phyloP scores from a whole-genome alignment of 2,888 invertebrate genomes.

The Limnephilus lunatus region DNA sequence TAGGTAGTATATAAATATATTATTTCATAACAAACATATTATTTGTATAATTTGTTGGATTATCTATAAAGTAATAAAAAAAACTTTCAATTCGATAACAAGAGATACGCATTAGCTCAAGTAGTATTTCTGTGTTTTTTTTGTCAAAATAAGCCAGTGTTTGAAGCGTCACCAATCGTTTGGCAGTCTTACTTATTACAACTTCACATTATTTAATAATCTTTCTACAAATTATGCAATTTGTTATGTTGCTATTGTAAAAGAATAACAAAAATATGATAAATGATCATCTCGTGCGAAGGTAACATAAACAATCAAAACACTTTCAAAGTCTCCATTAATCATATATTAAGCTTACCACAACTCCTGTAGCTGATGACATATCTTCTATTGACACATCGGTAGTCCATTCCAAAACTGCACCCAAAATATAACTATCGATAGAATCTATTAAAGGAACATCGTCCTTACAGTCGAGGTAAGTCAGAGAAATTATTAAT shows the following conservation, averaged over 20 bases:
- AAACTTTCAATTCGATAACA: background rate
- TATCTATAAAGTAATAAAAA: background rate
- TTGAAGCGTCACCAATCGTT: background rate
- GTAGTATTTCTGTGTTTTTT: background rate
- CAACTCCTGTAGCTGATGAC: conserved; percentile 7
- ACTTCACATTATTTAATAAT: background rate
- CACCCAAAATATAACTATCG: background rate
- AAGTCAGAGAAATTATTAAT: background rate
- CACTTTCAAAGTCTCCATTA: background rate
- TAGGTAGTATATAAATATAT: background rate
- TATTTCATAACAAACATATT: background rate
- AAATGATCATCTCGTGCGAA: background rate
- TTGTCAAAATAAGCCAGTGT: background rate
- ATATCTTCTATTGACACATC: background rate
- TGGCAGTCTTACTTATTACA: background rate
- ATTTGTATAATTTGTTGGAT: background rate
- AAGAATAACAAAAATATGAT: background rate
- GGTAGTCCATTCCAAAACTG: conserved; percentile 6
- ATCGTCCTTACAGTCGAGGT: background rate
- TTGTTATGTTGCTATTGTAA: background rate
- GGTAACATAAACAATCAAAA: background rate
- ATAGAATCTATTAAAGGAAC: background rate
- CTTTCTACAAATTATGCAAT: background rate
- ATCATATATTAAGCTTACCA: conserved; percentile 10
- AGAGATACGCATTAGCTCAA: background rate